Evolutionary conservation across 2,113 vertebrate genomes (phyloP).

Genomic region (Prionailurus viverrinus): DNA sequence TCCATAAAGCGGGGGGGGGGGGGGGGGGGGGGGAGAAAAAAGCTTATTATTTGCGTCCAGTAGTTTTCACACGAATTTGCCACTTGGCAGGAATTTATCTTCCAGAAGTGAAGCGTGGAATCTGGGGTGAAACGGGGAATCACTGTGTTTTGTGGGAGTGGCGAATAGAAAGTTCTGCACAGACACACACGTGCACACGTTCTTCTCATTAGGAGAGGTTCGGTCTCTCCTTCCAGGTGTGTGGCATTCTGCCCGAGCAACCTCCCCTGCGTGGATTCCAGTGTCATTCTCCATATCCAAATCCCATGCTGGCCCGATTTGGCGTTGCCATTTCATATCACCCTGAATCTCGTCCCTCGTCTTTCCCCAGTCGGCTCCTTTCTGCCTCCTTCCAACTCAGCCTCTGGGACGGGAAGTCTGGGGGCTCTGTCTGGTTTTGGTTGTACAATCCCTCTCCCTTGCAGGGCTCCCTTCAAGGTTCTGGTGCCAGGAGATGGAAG

Average conservation of each 20-base stretch:
- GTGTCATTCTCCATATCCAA: background rate
- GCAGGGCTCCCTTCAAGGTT: background rate
- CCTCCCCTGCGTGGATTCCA: background rate
- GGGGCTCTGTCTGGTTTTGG: rapidly evolving
- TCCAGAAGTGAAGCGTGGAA: background rate
- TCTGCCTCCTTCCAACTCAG: background rate
- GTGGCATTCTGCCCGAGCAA: rapidly evolving
- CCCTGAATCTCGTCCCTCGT: rapidly evolving
- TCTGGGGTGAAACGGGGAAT: background rate
- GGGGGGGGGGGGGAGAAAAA: background rate
- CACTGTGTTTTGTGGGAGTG: background rate
- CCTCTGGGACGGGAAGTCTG: background rate
- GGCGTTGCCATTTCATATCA: rapidly evolving
- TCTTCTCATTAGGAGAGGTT: background rate
- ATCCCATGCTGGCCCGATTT: background rate
- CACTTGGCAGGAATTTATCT: background rate
- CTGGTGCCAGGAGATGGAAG: rapidly evolving
- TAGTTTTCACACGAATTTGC: background rate
- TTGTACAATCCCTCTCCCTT: background rate
- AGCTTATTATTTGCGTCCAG: background rate
- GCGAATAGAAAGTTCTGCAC: background rate
- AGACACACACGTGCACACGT: rapidly evolving
- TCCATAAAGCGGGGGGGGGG: background rate
- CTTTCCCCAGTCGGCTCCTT: rapidly evolving
- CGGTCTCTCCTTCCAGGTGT: background rate